These are phyloP conservation scores for Rhamnusium bicolor DNA, from an alignment of 2,888 invertebrate species.

Conservation along the genomic window DNA sequence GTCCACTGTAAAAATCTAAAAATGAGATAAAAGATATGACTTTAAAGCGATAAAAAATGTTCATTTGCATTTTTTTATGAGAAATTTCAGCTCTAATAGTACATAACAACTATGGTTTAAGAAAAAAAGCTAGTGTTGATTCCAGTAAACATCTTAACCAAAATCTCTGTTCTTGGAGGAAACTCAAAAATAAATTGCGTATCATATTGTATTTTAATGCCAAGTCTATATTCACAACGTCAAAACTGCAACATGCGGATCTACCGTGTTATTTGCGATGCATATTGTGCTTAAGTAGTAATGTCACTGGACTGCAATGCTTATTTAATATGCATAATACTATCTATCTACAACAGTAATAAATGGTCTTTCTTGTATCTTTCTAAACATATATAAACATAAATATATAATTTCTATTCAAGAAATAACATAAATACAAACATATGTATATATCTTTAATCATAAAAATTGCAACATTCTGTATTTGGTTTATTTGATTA, in stretches of 20 bases:
- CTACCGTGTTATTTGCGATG: not conserved
- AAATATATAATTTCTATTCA: not conserved
- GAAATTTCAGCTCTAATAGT: too few relatives aligned
- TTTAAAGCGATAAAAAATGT: not conserved
- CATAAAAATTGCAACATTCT: too few relatives aligned
- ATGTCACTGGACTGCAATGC: not conserved
- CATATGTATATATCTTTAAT: too few relatives aligned
- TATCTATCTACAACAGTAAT: not conserved
- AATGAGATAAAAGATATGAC: not conserved
- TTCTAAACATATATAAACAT: not conserved
- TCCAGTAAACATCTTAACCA: too few relatives aligned
- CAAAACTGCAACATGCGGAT: not conserved
- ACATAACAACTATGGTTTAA: too few relatives aligned
- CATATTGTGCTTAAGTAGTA: not conserved
- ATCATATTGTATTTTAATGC: too few relatives aligned
- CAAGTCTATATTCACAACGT: not conserved
- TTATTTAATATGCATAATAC: not conserved
- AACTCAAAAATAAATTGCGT: too few relatives aligned
- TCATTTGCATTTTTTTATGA: too few relatives aligned
- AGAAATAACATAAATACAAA: not conserved
- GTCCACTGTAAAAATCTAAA: not conserved
- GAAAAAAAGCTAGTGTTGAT: too few relatives aligned
- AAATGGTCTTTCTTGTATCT: not conserved
- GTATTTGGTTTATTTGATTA: too few relatives aligned
- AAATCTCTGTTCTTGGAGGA: too few relatives aligned